Evolutionary conservation across 2,888 invertebrate genomes (phyloP), one percentile per base, ranked within the genome.

Genomic region (Diogma glabrata): DNA sequence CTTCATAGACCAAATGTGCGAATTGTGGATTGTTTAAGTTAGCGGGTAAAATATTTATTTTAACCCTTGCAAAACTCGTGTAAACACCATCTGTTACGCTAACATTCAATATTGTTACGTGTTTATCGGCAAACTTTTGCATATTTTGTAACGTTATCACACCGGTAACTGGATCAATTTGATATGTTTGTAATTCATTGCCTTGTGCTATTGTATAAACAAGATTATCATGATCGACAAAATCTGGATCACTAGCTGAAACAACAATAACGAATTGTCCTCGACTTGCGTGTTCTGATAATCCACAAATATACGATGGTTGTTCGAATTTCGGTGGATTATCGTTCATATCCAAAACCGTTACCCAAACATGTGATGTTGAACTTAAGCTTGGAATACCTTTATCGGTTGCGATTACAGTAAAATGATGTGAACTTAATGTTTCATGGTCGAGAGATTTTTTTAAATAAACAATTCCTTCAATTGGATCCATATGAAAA

Each of bases 41-140:
- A 54, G 86, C 82, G 8, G 89, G 82, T 53, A 86, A 72, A 55
- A 85, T 76, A 61, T 84, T 78, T 47, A 90, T 82, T 72, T 86
- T 86, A 14, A 89, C 77, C 57, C 88, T 74, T 2, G 91, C 82
- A 70, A 87, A 94, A 57, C 82, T 87, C 7, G 91, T 92, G 72
- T 92, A 94, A 30, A 95, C 90, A 26, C 95, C 95, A 73, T 97
- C 96, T 51, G 90, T 89, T 33, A 92, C 95, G 2, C 94, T 94
- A 26, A 96, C 84, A 73, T 96, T 96, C 53, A 96, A 75, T 53
- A 80, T 71, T 61, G 82, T 81, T 50, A 75, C 72, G 49, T 78
- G 75, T 33, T 65, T 64, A 47, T 82, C 79, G 4, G 80, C 78
- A 59, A 84, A 82, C 62, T 82, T 82, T 55, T 87, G 81, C 65